phyloP scores from a whole-genome alignment of 2,113 vertebrate species.

The Glaucomys volans region DNA sequence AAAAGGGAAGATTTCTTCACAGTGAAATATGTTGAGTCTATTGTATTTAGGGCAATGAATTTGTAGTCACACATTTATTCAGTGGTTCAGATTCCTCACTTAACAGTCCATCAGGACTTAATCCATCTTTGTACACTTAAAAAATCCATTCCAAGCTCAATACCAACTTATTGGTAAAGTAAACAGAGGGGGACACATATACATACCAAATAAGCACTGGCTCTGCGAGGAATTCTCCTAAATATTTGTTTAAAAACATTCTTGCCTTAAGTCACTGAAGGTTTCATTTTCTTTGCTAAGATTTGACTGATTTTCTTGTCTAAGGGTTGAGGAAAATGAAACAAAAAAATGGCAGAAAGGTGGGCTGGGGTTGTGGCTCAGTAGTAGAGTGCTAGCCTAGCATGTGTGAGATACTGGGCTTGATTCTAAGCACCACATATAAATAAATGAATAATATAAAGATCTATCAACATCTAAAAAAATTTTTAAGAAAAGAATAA shows the following conservation, averaged over 20 bases:
- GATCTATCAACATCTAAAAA: too few relatives aligned
- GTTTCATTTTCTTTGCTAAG: background rate
- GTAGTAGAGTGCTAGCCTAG: too few relatives aligned
- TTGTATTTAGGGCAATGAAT: background rate
- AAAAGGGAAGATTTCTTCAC: background rate
- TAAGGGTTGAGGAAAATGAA: background rate
- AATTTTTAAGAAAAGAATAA: background rate
- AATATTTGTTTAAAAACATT: conserved; percentile 19
- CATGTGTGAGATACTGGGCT: too few relatives aligned
- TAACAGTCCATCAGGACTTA: background rate
- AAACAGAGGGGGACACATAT: background rate
- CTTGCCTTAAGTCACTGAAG: background rate
- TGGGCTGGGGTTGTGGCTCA: too few relatives aligned
- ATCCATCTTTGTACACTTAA: background rate
- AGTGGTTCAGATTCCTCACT: background rate
- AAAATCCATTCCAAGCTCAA: background rate
- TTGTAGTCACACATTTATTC: background rate
- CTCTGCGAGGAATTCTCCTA: background rate
- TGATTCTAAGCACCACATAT: too few relatives aligned
- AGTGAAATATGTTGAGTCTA: background rate
- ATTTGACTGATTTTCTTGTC: background rate
- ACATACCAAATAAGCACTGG: background rate
- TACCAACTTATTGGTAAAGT: background rate
- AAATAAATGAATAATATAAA: too few relatives aligned
- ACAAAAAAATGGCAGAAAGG: background rate